Evolutionary conservation across 64 coral and sea anemone genomes (phyloP).

Genomic region (Catalaphyllia jardinei): DNA sequence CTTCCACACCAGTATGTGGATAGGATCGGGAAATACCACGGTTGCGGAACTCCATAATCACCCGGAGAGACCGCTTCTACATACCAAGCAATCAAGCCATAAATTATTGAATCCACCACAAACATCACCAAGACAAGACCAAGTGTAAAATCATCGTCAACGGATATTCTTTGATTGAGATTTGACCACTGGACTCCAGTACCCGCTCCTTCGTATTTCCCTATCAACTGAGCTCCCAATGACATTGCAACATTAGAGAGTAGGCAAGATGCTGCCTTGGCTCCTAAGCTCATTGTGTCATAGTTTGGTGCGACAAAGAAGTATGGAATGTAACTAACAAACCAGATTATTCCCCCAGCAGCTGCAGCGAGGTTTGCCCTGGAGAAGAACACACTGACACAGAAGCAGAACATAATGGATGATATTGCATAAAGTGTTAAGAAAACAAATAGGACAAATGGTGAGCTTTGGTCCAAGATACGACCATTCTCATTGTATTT

Average conservation of each 20-base stretch:
- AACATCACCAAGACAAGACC: constrained; percentile 86
- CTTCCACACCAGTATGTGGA: constrained; percentile 89
- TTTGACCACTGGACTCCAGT: constrained; percentile 92
- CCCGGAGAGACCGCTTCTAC: constrained; percentile 94
- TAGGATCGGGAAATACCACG: constrained; percentile 87
- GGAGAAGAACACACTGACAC: constrained; percentile 97
- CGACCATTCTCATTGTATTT: constrained; percentile 89
- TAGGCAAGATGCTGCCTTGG: constrained; percentile 73
- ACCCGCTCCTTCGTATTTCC: constrained; percentile 95
- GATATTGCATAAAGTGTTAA: constrained; percentile 79
- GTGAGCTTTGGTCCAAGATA: constrained; percentile 76
- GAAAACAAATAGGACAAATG: constrained; percentile 86
- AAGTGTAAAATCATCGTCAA: constrained; percentile 88
- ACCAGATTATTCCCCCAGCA: constrained; percentile 93
- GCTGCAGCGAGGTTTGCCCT: constrained; percentile 89
- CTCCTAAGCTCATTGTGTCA: constrained; percentile 74
- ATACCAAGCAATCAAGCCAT: constrained; percentile 95
- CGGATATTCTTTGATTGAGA: constrained; percentile 74
- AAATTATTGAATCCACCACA: constrained; percentile 73
- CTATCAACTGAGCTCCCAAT: constrained; percentile 82
- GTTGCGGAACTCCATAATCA: constrained; percentile 90
- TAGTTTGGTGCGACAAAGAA: constrained; percentile 87
- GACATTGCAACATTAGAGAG: constrained; percentile 84
- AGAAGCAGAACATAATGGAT: constrained; percentile 96
- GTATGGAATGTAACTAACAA: constrained; percentile 74